Evolutionary conservation across 2,888 invertebrate genomes (phyloP).

Genomic region (Odontothrips loti): DNA sequence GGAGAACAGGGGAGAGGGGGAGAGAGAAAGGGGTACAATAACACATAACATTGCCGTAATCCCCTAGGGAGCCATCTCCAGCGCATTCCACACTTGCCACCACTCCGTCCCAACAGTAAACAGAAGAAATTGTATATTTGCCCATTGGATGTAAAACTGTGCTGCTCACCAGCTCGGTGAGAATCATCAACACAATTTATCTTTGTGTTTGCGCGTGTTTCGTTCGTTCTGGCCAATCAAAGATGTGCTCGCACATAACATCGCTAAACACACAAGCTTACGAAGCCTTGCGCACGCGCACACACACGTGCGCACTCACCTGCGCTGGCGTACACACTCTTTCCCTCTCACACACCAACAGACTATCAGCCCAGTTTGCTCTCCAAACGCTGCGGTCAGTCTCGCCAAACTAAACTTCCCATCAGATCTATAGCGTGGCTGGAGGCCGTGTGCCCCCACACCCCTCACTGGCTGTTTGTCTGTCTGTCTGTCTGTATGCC

Average conservation of each 20-base stretch:
- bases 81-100: neutral
- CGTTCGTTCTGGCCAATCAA: too few relatives aligned
- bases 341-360: neutral
- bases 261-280: neutral
- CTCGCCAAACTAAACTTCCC: neutral
- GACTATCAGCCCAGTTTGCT: neutral
- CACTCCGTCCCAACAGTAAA: neutral
- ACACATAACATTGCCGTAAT: neutral
- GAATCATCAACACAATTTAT: neutral
- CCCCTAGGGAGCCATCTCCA: neutral
- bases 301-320: neutral
- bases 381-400: neutral
- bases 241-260: too few relatives aligned
- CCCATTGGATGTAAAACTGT: neutral
- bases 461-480: too few relatives aligned
- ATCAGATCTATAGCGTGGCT: neutral
- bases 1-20: neutral
- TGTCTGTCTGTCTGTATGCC: too few relatives aligned
- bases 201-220: too few relatives aligned
- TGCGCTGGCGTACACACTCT: neutral
- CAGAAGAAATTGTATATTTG: neutral
- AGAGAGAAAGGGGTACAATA: constrained; percentile 2
- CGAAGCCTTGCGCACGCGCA: neutral
- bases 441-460: too few relatives aligned
- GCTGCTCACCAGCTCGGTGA: neutral